phyloP scores from a whole-genome alignment of 2,113 vertebrate species.

The Macquaria australasica region DNA sequence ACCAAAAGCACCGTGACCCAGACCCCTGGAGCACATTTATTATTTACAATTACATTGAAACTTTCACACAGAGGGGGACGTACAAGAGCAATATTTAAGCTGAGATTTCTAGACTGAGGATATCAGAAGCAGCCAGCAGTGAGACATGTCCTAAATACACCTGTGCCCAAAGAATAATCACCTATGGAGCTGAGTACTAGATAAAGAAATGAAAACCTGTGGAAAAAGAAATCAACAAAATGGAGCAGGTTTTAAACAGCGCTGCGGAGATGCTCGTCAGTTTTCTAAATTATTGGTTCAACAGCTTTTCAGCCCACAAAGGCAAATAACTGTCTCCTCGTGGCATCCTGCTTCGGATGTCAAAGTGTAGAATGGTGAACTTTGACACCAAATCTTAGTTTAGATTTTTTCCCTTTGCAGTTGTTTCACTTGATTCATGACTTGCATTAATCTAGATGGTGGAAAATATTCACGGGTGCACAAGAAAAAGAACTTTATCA shows the following conservation, averaged over 20 bases:
- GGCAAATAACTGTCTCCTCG: neutral
- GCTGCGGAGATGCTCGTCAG: neutral
- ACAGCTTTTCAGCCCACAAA: neutral
- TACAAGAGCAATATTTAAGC: neutral
- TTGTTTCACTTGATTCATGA: conserved; percentile 28
- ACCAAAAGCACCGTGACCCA: conserved; percentile 98
- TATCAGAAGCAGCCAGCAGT: neutral
- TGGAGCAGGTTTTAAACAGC: neutral
- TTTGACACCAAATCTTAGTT: conserved; percentile 18
- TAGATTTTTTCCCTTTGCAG: neutral
- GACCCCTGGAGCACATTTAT: conserved; percentile 85
- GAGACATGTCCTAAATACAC: neutral
- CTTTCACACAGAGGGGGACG: neutral
- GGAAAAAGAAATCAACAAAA: no score
- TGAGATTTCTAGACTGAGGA: neutral
- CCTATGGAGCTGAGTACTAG: neutral
- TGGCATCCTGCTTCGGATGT: neutral
- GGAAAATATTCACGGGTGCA: conserved; percentile 40
- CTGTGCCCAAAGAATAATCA: neutral
- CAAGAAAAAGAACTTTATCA: conserved; percentile 11
- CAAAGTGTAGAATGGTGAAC: neutral
- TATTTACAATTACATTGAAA: conserved; percentile 18
- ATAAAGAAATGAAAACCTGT: neutral
- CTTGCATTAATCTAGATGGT: neutral
- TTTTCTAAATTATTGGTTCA: neutral